Evolutionary conservation across 2,113 vertebrate species (phyloP).

Genomic region (Barbus barbus): DNA sequence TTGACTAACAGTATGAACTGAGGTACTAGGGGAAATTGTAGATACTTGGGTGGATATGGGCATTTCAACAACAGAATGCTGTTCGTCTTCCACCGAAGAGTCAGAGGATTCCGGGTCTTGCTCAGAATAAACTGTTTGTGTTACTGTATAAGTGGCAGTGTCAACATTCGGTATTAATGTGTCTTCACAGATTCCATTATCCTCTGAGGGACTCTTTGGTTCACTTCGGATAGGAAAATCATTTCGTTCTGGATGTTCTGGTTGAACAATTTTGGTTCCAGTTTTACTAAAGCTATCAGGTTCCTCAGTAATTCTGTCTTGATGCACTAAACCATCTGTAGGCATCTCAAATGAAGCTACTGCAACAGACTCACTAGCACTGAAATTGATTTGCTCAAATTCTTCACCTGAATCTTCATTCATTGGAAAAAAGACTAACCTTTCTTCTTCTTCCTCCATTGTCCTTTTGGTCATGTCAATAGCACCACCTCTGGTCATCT

Average conservation of each 20-base stretch:
- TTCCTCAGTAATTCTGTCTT: not conserved
- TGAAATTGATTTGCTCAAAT: conserved; percentile 31
- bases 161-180: conserved; percentile 73
- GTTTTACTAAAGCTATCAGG: not conserved
- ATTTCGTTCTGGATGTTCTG: conserved; percentile 30
- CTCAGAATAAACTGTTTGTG: conserved; percentile 70
- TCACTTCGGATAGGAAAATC: not conserved
- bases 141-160: conserved; percentile 70
- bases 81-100: conserved; percentile 87
- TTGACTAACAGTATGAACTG: conserved; percentile 28
- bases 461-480: conserved; percentile 94
- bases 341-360: conserved; percentile 1
- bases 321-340: not conserved
- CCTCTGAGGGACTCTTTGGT: conserved; percentile 60
- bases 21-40: conserved; percentile 47
- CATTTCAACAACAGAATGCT: conserved; percentile 90
- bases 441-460: conserved; percentile 80
- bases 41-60: conserved; percentile 74
- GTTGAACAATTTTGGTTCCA: not conserved
- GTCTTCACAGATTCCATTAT: conserved; percentile 73
- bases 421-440: conserved; percentile 86
- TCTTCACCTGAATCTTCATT: conserved; percentile 70
- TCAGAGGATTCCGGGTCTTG: conserved; percentile 80
- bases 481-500: conserved; percentile 97
- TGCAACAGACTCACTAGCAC: not conserved